Conservation (phyloP, 2,797 vertebrate genomes). For the Urocyon cinereoargenteus region DNA sequence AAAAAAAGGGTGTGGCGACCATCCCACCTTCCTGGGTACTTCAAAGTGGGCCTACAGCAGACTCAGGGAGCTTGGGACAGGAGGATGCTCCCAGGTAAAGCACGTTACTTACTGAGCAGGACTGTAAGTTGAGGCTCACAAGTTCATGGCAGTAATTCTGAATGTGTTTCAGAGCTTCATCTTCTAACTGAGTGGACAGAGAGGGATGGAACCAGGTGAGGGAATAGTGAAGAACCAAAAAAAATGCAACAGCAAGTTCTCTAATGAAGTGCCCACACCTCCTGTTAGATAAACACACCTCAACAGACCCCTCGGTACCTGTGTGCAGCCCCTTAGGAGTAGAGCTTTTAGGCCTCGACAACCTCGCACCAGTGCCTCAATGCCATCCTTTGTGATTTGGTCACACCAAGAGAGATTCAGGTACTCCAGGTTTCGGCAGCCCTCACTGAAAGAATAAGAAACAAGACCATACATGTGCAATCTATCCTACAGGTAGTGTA, state of each 20-base stretch:
- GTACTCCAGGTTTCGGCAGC: constrained; percentile 95
- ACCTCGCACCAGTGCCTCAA: constrained; percentile 94
- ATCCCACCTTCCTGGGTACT: too few species aligned
- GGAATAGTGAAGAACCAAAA: neutral
- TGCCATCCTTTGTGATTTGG: constrained; percentile 95
- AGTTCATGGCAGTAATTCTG: constrained; percentile 95
- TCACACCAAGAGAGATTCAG: constrained; percentile 97
- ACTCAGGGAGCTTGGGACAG: neutral
- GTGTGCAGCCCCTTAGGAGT: constrained; percentile 96
- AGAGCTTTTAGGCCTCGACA: constrained; percentile 93
- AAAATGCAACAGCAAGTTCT: neutral
- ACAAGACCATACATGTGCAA: constrained; percentile 72
- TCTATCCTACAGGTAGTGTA: constrained; percentile 76
- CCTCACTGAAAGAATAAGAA: constrained; percentile 90
- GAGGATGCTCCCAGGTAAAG: fast-evolving
- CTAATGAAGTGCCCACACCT: neutral
- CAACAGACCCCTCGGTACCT: constrained; percentile 87
- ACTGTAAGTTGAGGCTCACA: constrained; percentile 95
- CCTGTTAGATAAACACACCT: fast-evolving
- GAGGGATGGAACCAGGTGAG: neutral
- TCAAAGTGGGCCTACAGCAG: neutral
- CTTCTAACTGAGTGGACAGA: constrained; percentile 90
- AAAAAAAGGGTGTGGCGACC: neutral
- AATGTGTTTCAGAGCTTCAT: constrained; percentile 95
- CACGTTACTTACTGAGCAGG: constrained; percentile 92